Conservation (phyloP, 2,113 vertebrate species). For the Lota lota region DNA sequence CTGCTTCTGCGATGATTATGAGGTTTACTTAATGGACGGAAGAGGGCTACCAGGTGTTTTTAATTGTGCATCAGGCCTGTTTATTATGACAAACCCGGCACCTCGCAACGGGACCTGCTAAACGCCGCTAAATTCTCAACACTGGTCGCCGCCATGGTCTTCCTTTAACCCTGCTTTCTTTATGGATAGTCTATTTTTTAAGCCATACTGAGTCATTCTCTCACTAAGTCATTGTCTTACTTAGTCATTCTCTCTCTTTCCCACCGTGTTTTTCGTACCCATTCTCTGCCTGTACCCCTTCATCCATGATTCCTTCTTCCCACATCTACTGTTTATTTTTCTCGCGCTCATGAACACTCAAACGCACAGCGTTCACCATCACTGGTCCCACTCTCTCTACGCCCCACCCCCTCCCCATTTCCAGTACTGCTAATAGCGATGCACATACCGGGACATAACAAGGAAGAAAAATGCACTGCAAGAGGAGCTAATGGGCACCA, state of each 20-base stretch:
- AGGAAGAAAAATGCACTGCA: neutral
- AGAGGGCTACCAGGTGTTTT: conserved; percentile 58
- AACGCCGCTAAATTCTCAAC: conserved; percentile 25
- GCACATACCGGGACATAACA: conserved; percentile 7
- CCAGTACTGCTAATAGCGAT: neutral
- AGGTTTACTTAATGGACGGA: conserved; percentile 45
- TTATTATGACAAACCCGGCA: conserved; percentile 51
- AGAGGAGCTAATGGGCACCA: conserved; percentile 26
- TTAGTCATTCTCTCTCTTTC: neutral
- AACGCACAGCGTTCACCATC: neutral
- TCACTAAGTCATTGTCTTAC: neutral
- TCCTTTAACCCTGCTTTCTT: neutral
- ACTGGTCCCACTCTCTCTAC: neutral
- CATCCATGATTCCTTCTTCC: neutral
- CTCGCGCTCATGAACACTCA: neutral
- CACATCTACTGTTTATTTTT: too few species aligned
- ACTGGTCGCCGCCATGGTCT: neutral
- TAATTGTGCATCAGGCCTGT: conserved; percentile 45
- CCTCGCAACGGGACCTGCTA: conserved; percentile 37
- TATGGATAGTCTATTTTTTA: neutral
- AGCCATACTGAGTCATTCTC: neutral
- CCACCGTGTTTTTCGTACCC: neutral
- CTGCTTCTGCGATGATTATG: conserved; percentile 32
- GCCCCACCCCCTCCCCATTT: conserved; percentile 1
- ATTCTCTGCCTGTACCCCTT: neutral